Conservation (phyloP, 2,113 vertebrate genomes). For the Riparia riparia region DNA sequence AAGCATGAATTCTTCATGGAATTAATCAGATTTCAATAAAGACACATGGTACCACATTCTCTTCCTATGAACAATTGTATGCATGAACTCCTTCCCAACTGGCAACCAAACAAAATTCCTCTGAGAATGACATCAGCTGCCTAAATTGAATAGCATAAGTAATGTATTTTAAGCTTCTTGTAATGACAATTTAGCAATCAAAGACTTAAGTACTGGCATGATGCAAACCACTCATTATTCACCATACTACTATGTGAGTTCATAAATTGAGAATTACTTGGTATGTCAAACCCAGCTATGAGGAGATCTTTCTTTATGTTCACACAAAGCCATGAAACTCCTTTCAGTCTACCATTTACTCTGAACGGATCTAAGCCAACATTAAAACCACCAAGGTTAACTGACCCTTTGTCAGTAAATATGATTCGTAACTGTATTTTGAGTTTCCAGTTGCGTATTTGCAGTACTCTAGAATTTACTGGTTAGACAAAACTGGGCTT, state of each 20-base stretch:
- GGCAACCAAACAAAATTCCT: neutral
- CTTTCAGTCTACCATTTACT: neutral
- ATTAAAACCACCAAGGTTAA: neutral
- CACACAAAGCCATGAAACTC: neutral
- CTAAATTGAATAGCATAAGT: neutral
- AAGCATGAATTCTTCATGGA: neutral
- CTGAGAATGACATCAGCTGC: neutral
- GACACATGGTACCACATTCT: neutral
- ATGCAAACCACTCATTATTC: neutral
- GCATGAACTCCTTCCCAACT: neutral
- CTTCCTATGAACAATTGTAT: neutral
- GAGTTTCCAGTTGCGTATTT: neutral
- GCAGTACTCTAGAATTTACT: neutral
- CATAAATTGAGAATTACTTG: neutral
- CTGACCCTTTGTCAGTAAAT: neutral
- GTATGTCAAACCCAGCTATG: neutral
- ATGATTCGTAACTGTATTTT: neutral
- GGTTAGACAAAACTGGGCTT: neutral
- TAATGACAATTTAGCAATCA: neutral
- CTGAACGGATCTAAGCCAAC: neutral
- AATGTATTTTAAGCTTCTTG: neutral
- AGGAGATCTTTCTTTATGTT: neutral
- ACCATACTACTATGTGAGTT: fast-evolving
- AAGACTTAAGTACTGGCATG: neutral
- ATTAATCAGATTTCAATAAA: neutral